A percentile compares a stretch with the other conserved stretches of the same genome.
phyloP scores from a whole-genome alignment of 1,140 invertebrate genomes.

The Anoplolepis gracilipes region DNA sequence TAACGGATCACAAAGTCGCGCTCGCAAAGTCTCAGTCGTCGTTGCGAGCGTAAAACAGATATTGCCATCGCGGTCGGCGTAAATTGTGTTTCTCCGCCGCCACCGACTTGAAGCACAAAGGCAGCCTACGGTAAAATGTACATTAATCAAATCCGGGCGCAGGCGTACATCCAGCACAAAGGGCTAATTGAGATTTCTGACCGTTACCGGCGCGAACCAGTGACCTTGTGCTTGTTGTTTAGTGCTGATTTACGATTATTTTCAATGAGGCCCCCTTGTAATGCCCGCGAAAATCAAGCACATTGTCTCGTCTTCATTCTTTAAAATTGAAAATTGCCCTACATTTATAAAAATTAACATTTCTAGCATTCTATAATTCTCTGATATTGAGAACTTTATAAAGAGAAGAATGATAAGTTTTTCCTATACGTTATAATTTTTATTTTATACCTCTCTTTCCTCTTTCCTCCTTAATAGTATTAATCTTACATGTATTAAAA shows the following conservation, averaged over 20 bases:
- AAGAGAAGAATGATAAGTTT: not conserved
- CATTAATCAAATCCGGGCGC: slow-evolving; percentile 73
- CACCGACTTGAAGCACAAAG: slow-evolving; percentile 69
- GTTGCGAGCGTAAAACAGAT: slow-evolving; percentile 58
- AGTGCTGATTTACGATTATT: slow-evolving; percentile 73
- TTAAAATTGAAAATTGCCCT: not conserved
- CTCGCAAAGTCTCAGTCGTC: slow-evolving; percentile 43
- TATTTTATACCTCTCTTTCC: not conserved
- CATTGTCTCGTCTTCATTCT: not conserved
- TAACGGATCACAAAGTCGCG: slow-evolving; percentile 63
- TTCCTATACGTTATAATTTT: not conserved
- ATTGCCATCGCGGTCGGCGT: slow-evolving; percentile 55
- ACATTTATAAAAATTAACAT: not conserved
- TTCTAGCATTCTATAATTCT: not conserved
- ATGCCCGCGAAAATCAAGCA: not conserved
- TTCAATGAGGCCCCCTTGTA: slow-evolving; percentile 49
- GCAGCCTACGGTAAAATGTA: slow-evolving; percentile 64
- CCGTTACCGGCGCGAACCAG: slow-evolving; percentile 20
- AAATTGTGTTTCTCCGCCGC: slow-evolving; percentile 73
- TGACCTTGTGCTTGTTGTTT: slow-evolving; percentile 72
- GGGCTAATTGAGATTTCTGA: slow-evolving; percentile 75
- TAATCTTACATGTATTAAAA: not conserved
- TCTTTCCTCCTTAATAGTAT: not conserved
- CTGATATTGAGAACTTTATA: not conserved
- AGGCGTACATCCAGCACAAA: slow-evolving; percentile 59